These are phyloP conservation scores for Hydropsyche tenuis DNA, from an alignment of 1,140 invertebrate genomes.

Conservation along the genomic window DNA sequence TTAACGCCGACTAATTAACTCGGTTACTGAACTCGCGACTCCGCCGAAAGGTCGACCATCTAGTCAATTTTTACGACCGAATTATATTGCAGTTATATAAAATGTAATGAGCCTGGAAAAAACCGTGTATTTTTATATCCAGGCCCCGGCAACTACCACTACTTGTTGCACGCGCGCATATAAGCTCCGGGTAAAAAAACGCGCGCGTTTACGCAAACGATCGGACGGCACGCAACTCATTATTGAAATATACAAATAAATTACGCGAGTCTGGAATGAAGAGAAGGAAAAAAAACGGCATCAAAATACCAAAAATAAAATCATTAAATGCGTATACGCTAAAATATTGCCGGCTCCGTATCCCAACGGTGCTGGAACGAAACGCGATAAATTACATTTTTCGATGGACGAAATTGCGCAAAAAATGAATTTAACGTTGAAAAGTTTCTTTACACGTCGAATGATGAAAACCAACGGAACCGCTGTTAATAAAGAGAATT, in stretches of 20 bases:
- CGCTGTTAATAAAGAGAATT: no score
- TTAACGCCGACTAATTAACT: no score
- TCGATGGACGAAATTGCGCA: neutral
- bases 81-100: no score
- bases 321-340: conserved; percentile 1
- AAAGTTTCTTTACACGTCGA: neutral
- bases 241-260: conserved; percentile 28
- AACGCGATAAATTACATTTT: conserved; percentile 17
- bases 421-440: no score
- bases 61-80: no score
- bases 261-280: neutral
- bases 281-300: neutral
- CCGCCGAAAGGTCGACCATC: no score
- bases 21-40: no score
- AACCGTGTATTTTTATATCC: no score
- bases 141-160: no score
- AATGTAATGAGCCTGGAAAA: no score
- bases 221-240: conserved; percentile 13
- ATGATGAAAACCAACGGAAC: neutral
- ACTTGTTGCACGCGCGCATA: conserved; percentile 5
- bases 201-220: conserved; percentile 1
- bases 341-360: neutral
- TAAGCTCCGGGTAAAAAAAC: neutral
- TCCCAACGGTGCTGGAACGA: conserved; percentile 7
- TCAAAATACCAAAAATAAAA: conserved; percentile 14